Conservation (phyloP, 2,797 vertebrate genomes). For the Orientallactaga sibirica region DNA sequence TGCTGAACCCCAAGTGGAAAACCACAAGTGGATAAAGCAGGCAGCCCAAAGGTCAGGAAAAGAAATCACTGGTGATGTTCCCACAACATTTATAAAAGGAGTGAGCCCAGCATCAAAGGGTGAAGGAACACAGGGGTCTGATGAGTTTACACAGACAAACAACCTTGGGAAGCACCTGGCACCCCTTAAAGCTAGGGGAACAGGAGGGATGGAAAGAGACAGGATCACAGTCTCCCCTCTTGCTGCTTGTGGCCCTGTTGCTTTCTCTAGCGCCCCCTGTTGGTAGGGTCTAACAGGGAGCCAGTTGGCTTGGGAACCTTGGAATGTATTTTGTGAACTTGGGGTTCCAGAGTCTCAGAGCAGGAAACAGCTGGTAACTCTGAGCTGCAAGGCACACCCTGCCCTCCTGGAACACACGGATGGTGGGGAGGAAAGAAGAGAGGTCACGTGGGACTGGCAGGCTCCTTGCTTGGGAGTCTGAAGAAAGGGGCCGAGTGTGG, state of each 20-base stretch:
- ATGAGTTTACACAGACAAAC: background rate
- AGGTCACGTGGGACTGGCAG: rapidly evolving
- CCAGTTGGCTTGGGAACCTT: background rate
- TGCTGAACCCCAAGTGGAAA: background rate
- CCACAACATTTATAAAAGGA: background rate
- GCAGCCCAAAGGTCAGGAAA: background rate
- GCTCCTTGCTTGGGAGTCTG: background rate
- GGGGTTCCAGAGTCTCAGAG: background rate
- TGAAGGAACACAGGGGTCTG: background rate
- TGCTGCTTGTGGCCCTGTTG: background rate
- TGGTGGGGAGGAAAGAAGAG: background rate
- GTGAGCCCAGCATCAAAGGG: background rate
- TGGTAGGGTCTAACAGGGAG: background rate
- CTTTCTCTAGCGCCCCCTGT: background rate
- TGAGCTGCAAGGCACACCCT: background rate
- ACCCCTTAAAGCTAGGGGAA: background rate
- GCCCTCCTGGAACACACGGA: background rate
- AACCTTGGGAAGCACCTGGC: background rate
- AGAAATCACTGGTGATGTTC: background rate
- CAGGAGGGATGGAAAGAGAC: background rate
- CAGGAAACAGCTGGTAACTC: background rate
- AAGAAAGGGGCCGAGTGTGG: background rate
- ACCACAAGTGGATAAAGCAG: background rate
- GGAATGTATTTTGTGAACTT: background rate
- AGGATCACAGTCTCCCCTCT: no score